Base-by-base conservation (phyloP, 2,113 vertebrate genomes). In the Coryphaenoides rupestris region DNA sequence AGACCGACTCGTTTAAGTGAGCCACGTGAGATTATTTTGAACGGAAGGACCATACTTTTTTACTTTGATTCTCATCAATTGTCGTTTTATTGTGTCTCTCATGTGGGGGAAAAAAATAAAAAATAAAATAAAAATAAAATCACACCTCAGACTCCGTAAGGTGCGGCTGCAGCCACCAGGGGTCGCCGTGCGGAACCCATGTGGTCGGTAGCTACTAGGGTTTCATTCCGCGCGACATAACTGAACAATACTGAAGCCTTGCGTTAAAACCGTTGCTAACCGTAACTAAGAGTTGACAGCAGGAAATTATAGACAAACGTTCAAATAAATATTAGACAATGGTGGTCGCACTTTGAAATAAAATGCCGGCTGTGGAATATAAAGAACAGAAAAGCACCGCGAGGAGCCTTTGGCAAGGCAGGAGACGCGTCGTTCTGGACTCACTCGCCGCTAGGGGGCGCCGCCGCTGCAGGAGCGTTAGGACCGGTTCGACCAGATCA, bases 371-470 rank as follows among this genome's bases (percentile, higher is more conserved):
- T 33, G 33, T 40, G 9, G 6, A 10, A 40, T 10, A 12, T 9
- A 40, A 40, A 40, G 28, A 40, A 40, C 9, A 40, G 13, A 40
- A 40, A 40, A 40, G 7, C 33, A 40, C 13, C 2, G 33, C 9
- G 1, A 40, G 13, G 1, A 40, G 33, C 33, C 33, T 40, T n/a
- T 40, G 33, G 1, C 13, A 40, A 40, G 76, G 68, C 69, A 21
- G 64, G 10, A 66, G 50, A 14, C 23, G 40, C 70, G 73, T 68
- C 60, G 70, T 75, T 77, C 68, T 63, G 62, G n/a, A 71, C 21
- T 50, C n/a, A 46, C 65, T 63, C 56, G 47, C 2, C 58, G 23
- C 65, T 2, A 24, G 45, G 53, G 50, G 47, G 16, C 65, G 65
- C 60, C 26, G 47, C 70, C 65, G 65, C 60, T 40, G 47, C 70